A percentile compares a stretch with the other conserved stretches of the same genome.
Evolutionary conservation across 2,113 vertebrate genomes (phyloP).

Genomic region (Hemichromis elongatus): DNA sequence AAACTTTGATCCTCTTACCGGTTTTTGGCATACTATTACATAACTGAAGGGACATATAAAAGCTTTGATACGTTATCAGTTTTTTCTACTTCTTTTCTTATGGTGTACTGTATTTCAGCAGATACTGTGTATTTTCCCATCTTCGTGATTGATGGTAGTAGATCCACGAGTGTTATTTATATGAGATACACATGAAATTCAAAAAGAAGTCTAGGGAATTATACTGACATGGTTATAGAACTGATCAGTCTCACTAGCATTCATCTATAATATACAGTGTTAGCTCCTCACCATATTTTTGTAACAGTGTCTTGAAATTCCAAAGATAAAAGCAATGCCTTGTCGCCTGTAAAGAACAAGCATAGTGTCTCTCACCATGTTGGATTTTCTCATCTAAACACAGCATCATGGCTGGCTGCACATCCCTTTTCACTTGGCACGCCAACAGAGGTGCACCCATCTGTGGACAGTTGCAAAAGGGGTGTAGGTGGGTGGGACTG

Average conservation of each 20-base stretch:
- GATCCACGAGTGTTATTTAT: neutral
- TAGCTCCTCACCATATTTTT: neutral
- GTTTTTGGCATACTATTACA: neutral
- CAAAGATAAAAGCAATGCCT: neutral
- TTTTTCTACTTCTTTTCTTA: neutral
- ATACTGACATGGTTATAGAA: neutral
- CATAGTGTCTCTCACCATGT: neutral
- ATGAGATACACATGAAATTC: neutral
- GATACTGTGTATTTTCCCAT: neutral
- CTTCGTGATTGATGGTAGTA: neutral
- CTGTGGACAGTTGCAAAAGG: constrained; percentile 23
- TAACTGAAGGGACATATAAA: neutral
- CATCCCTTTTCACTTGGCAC: constrained; percentile 21
- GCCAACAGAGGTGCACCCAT: constrained; percentile 17
- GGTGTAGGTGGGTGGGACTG: constrained; percentile 23
- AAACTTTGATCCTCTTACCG: neutral
- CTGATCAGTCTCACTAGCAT: neutral
- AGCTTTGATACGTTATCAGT: neutral
- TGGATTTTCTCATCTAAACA: constrained; percentile 11
- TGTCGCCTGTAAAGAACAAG: neutral
- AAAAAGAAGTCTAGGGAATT: neutral
- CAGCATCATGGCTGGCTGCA: constrained; percentile 41
- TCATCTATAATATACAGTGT: neutral
- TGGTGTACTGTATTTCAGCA: neutral
- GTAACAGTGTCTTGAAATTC: neutral